Evolutionary conservation across 1,140 invertebrate species (phyloP).

Genomic region (Manduca sexta): DNA sequence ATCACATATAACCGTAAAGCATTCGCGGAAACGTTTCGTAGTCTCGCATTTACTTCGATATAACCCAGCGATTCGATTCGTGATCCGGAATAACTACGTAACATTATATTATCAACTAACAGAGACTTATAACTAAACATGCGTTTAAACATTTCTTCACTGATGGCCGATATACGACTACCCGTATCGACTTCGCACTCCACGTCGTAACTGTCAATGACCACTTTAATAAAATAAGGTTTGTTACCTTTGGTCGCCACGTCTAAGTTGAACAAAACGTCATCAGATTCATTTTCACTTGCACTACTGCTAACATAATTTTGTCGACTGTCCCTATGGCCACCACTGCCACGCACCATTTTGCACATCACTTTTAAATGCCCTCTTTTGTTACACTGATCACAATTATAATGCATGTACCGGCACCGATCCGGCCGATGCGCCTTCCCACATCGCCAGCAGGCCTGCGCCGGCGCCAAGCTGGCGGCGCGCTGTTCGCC

Average conservation of each 20-base stretch:
- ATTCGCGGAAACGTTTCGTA: slow-evolving; percentile 4
- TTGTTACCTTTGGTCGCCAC: slow-evolving; percentile 15
- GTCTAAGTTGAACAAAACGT: slow-evolving; percentile 17
- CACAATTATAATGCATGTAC: slow-evolving; percentile 9
- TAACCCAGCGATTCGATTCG: slow-evolving; percentile 20
- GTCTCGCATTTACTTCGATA: slow-evolving; percentile 13
- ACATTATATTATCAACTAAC: slow-evolving; percentile 15
- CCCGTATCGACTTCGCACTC: slow-evolving; percentile 17
- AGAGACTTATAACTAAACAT: slow-evolving; percentile 15
- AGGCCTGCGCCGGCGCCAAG: not conserved
- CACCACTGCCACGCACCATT: not conserved
- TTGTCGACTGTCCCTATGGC: not conserved
- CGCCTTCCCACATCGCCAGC: slow-evolving; percentile 1
- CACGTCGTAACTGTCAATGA: not conserved
- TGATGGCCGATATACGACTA: slow-evolving; percentile 15
- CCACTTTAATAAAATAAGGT: slow-evolving; percentile 15
- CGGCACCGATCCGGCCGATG: not conserved
- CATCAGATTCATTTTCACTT: slow-evolving; percentile 8
- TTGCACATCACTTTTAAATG: slow-evolving; percentile 20
- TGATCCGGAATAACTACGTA: slow-evolving; percentile 20
- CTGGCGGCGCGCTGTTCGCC: not conserved
- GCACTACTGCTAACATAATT: not conserved
- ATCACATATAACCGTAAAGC: slow-evolving; percentile 26
- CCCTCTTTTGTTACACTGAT: slow-evolving; percentile 12
- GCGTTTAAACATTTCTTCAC: slow-evolving; percentile 4